These are phyloP conservation scores for Rhogogaster chlorosoma DNA, from an alignment of 2,888 invertebrate genomes.

Conservation along the genomic window DNA sequence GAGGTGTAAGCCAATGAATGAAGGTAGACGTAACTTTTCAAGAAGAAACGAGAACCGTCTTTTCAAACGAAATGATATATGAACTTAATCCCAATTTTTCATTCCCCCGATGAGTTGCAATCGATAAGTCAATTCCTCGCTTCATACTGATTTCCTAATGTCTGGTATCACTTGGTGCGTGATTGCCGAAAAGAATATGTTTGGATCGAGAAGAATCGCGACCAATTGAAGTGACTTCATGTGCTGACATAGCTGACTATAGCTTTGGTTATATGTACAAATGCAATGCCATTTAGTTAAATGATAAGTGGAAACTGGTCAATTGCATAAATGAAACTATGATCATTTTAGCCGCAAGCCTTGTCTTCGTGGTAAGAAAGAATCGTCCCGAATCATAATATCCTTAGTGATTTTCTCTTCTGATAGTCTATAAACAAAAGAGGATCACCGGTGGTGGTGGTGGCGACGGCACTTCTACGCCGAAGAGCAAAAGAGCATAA, in stretches of 20 bases:
- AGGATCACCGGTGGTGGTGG: conserved; percentile 22
- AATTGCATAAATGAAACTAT: not conserved
- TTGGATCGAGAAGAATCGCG: not conserved
- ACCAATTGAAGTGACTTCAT: not conserved
- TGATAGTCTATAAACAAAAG: conserved; percentile 35
- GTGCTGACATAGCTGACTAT: not conserved
- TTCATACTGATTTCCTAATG: too few relatives aligned
- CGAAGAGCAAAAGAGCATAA: conserved; percentile 29
- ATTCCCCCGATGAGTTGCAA: too few relatives aligned
- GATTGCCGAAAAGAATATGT: not conserved
- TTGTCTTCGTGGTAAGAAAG: not conserved
- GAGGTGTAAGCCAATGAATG: too few relatives aligned
- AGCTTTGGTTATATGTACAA: not conserved
- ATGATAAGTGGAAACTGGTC: not conserved
- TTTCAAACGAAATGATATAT: too few relatives aligned
- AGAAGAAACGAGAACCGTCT: too few relatives aligned
- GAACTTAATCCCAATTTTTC: too few relatives aligned
- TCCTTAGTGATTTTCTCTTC: not conserved
- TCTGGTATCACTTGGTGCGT: too few relatives aligned
- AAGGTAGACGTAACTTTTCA: too few relatives aligned
- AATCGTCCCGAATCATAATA: conserved; percentile 1
- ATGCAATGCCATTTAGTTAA: not conserved
- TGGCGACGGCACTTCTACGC: conserved; percentile 25
- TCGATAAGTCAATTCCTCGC: too few relatives aligned
- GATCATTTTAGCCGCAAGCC: not conserved